These are phyloP conservation scores for Drosophila obscura DNA, from an alignment of 1,140 invertebrate species.

Conservation along the genomic window DNA sequence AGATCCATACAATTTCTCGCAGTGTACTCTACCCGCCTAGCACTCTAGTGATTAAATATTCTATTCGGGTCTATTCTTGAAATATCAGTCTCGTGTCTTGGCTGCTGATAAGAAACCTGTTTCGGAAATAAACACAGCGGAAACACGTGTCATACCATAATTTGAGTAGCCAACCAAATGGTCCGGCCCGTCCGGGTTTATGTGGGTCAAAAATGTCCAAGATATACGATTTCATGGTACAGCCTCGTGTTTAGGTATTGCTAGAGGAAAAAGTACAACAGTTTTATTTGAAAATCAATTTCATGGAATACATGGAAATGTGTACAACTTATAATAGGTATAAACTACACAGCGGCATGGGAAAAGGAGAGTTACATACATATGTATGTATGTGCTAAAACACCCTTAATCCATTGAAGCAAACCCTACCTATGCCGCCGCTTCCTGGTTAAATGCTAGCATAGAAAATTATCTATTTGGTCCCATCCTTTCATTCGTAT, in stretches of 20 bases:
- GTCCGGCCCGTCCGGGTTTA: conserved; percentile 32
- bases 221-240: too few species aligned
- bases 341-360: conserved; percentile 19
- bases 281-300: conserved; percentile 40
- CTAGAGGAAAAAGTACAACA: conserved; percentile 22
- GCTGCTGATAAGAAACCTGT: conserved; percentile 23
- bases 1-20: not conserved
- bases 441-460: conserved; percentile 44
- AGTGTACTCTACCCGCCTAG: conserved; percentile 3
- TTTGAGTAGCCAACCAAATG: not conserved
- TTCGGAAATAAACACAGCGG: conserved; percentile 42
- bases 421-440: not conserved
- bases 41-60: conserved; percentile 33
- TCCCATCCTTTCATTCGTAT: conserved; percentile 13
- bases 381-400: not conserved
- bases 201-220: conserved; percentile 11
- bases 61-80: conserved; percentile 12
- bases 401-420: conserved; percentile 11
- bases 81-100: conserved; percentile 44
- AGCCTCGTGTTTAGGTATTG: not conserved
- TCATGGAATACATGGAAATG: conserved; percentile 15
- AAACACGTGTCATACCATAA: conserved; percentile 31
- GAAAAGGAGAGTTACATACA: not conserved
- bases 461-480: conserved; percentile 21
- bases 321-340: conserved; percentile 17